Percentiles rank a stretch among this genome's conserved stretches.
Conservation (phyloP, 2,797 vertebrate genomes). For the Spea hammondii region DNA sequence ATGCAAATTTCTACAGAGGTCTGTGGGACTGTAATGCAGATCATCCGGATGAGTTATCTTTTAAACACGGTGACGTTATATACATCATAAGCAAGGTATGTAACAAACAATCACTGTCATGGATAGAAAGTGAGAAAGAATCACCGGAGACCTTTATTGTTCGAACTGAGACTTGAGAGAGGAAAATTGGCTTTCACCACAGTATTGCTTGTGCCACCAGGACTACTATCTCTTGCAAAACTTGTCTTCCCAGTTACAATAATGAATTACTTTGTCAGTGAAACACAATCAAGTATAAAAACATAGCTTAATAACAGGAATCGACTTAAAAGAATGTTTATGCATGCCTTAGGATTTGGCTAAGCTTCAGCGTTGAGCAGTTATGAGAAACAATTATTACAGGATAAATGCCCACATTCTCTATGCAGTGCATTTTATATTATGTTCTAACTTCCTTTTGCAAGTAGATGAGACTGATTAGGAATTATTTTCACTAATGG, state of each 20-base stretch:
- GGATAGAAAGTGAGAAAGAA: slow-evolving; percentile 18
- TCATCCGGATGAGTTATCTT: slow-evolving; percentile 87
- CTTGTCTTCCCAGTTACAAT: slow-evolving; percentile 46
- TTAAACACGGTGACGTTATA: slow-evolving; percentile 91
- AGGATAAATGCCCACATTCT: slow-evolving; percentile 68
- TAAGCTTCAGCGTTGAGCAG: slow-evolving; percentile 59
- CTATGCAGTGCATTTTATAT: slow-evolving; percentile 60
- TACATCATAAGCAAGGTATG: slow-evolving; percentile 97
- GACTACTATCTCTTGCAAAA: slow-evolving; percentile 55
- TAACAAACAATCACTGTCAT: slow-evolving; percentile 18
- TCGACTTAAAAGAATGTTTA: slow-evolving; percentile 74
- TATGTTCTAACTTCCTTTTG: slow-evolving; percentile 69
- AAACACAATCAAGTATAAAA: slow-evolving; percentile 71
- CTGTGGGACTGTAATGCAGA: slow-evolving; percentile 89
- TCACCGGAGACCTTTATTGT: slow-evolving; percentile 38
- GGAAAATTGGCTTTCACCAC: slow-evolving; percentile 65
- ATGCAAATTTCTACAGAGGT: slow-evolving; percentile 89
- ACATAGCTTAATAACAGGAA: slow-evolving; percentile 72
- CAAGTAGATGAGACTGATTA: slow-evolving; percentile 62
- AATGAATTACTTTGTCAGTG: slow-evolving; percentile 77
- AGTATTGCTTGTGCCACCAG: slow-evolving; percentile 64
- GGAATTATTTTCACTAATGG: slow-evolving; percentile 59
- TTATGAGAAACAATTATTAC: slow-evolving; percentile 68
- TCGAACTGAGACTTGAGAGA: slow-evolving; percentile 43
- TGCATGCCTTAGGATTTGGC: slow-evolving; percentile 66